phyloP scores from a whole-genome alignment of 2,797 vertebrate genomes.

The Phyllotis vaccarum region DNA sequence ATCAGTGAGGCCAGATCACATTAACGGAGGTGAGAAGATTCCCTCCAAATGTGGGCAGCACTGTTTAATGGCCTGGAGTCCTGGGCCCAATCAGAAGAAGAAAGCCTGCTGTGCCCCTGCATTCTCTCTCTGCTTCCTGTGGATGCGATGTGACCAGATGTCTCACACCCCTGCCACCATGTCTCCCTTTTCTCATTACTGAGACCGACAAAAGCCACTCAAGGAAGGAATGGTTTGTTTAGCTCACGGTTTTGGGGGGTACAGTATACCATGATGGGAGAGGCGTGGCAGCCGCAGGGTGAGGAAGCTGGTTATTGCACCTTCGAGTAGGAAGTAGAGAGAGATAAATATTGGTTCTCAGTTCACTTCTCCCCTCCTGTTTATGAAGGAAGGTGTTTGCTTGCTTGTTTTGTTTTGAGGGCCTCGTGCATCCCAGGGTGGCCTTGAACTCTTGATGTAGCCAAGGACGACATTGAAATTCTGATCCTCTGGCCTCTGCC shows the following conservation, averaged over 20 bases:
- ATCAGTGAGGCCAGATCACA: background rate
- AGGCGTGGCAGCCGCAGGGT: background rate
- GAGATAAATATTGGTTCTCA: background rate
- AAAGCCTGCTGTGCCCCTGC: background rate
- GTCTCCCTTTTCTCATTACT: too few relatives aligned
- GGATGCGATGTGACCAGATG: background rate
- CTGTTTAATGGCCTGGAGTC: background rate
- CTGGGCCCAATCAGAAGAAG: background rate
- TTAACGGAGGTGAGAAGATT: background rate
- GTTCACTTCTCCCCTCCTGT: background rate
- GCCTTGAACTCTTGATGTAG: background rate
- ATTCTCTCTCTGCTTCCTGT: background rate
- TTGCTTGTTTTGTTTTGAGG: background rate
- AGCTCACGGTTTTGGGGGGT: background rate
- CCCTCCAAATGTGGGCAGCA: background rate
- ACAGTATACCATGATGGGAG: background rate
- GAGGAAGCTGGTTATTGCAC: background rate
- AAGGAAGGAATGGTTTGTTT: background rate
- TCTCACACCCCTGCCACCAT: too few relatives aligned
- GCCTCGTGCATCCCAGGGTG: background rate
- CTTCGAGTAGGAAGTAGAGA: background rate
- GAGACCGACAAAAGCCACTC: background rate
- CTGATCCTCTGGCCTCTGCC: background rate
- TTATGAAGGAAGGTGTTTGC: background rate
- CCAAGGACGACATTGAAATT: background rate